Evolutionary conservation across 1,140 invertebrate species (phyloP).

Genomic region (Macrosteles quadrilineatus): DNA sequence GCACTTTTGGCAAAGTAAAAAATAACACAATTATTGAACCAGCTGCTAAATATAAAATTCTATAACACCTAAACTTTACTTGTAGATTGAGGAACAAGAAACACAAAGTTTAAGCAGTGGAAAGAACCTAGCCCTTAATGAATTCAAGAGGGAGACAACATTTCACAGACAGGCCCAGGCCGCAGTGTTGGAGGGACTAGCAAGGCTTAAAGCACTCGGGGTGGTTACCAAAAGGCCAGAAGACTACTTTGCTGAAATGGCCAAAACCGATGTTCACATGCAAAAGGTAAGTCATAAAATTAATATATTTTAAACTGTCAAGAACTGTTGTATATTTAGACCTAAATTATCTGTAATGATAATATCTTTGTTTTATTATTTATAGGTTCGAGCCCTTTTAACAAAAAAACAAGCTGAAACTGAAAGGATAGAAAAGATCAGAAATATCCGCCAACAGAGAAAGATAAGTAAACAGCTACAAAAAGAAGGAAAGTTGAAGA

Average conservation of each 20-base stretch:
- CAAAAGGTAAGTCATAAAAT: slow-evolving; percentile 66
- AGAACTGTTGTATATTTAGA: too few relatives aligned
- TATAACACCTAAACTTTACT: too few relatives aligned
- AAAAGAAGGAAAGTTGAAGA: slow-evolving; percentile 77
- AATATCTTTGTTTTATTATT: background rate
- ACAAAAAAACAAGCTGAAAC: slow-evolving; percentile 81
- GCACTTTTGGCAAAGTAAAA: too few relatives aligned
- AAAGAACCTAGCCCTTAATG: slow-evolving; percentile 80
- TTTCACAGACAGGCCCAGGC: slow-evolving; percentile 93
- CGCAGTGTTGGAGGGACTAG: slow-evolving; percentile 77
- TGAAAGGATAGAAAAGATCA: slow-evolving; percentile 84
- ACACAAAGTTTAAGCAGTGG: slow-evolving; percentile 60
- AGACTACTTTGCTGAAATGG: slow-evolving; percentile 99
- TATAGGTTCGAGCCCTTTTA: slow-evolving; percentile 74
- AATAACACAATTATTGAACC: too few relatives aligned
- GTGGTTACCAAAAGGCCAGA: slow-evolving; percentile 83
- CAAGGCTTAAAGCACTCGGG: slow-evolving; percentile 69
- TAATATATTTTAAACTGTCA: background rate
- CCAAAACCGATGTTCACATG: slow-evolving; percentile 97
- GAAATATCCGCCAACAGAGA: slow-evolving; percentile 84
- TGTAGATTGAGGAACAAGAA: slow-evolving; percentile 66
- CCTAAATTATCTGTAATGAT: too few relatives aligned
- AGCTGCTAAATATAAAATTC: too few relatives aligned
- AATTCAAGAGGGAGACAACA: slow-evolving; percentile 88
- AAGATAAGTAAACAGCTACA: slow-evolving; percentile 93